Conservation (phyloP, 2,113 vertebrate genomes). For the human region DNA sequence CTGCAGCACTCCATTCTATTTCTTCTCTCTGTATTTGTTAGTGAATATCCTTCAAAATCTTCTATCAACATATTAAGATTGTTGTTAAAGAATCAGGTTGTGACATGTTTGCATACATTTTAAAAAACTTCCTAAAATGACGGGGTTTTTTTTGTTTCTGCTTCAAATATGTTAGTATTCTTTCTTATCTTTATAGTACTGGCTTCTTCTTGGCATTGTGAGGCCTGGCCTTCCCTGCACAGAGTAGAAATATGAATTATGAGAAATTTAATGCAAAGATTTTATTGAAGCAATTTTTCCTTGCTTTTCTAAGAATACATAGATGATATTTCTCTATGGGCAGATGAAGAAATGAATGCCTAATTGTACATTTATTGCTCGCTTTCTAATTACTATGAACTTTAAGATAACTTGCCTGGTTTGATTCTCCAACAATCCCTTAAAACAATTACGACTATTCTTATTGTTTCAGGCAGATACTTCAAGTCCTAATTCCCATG, state of each 20-base stretch:
- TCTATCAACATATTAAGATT: neutral
- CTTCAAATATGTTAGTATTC: neutral
- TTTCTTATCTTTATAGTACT: neutral
- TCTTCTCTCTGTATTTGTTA: neutral
- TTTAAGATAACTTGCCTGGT: neutral
- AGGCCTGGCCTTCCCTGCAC: neutral
- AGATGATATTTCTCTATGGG: neutral
- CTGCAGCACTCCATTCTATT: neutral
- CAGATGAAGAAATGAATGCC: neutral
- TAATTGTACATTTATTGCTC: neutral
- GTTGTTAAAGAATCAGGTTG: neutral
- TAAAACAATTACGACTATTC: neutral
- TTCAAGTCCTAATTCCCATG: neutral
- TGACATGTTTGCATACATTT: neutral
- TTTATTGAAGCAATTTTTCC: neutral
- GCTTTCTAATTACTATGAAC: neutral
- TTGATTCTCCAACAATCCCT: neutral
- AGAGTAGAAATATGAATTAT: neutral
- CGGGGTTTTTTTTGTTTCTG: accelerated
- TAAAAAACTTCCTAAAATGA: neutral
- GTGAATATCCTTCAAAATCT: neutral
- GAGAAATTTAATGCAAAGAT: neutral
- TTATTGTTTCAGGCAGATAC: neutral
- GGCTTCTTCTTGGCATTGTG: neutral
- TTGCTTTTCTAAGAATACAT: neutral